Base-by-base conservation (phyloP, 2,113 vertebrate genomes). In the Prietella phreatophila region DNA sequence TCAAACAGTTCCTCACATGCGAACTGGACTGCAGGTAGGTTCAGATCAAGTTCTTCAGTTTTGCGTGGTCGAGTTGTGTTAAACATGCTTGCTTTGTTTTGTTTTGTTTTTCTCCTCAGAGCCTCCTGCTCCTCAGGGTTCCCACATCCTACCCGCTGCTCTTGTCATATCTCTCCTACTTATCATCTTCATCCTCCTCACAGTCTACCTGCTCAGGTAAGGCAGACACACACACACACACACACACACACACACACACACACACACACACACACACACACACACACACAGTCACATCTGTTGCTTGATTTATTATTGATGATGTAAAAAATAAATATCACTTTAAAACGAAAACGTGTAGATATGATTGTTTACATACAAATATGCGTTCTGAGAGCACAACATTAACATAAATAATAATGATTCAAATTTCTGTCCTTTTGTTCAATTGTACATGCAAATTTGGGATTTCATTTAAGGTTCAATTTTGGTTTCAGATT, bases 171-270 rank as follows among this genome's bases (percentile, higher is more conserved):
- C 96, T 58, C 92, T 98, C 67, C 95, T 97, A 27, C 92, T 96
- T 25, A 90, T 98, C 90, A 93, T 97, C 17, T 79, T 96, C 7
- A 93, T 97, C 88, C 93, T 97, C 69, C 88, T 97, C 82, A 96
- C 96, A 6, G 96, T 95, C 88, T 99, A 97, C 94, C 96, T 96
- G 89, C 95, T 97, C 93, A 97, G 98, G 98, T 98, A 93, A 82
- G 1, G 17, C 25, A 55, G 27, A 67, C 76, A 5, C 11, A 1
- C 82, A 60, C 27, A 78, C 13, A 4, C 39, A 76, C 27, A 78
- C 11, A 4, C 39, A 76, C n/a, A n/a, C n/a, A n/a, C n/a, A n/a
- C 27, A 78, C 11, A 4, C 39, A 76, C 30, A 73, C 75, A 8
- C 11, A 1, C 82, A 60, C 25, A 63, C 30, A 73, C 75, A 8